Percentiles rank a stretch among this genome's conserved stretches.
Conservation (phyloP, 2,797 vertebrate species). For the Argyrosomus regius region DNA sequence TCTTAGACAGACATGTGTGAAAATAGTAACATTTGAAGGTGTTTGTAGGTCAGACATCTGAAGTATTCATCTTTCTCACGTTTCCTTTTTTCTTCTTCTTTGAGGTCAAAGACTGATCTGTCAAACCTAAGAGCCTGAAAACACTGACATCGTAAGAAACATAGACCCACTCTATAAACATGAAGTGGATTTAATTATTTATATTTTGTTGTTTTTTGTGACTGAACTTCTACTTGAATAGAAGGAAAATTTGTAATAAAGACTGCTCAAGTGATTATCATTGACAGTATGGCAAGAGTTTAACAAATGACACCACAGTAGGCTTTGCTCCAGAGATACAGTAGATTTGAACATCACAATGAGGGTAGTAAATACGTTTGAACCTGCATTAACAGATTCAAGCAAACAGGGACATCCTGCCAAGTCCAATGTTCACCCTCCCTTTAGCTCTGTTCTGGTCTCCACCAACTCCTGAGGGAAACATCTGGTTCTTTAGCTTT, state of each 20-base stretch:
- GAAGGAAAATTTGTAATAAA: neutral
- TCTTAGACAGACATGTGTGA: neutral
- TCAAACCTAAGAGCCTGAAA: constrained; percentile 22
- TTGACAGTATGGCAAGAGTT: neutral
- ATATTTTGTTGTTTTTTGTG: neutral
- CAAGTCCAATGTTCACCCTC: neutral
- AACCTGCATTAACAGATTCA: neutral
- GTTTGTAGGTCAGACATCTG: constrained; percentile 23
- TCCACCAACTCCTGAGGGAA: neutral
- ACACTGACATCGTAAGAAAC: constrained; percentile 5
- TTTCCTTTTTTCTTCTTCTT: neutral
- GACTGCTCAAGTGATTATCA: neutral
- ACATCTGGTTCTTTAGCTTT: neutral
- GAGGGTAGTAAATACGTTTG: neutral
- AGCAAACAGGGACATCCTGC: too few relatives aligned
- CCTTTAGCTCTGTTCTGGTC: neutral
- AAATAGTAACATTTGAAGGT: neutral
- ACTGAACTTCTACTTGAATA: neutral
- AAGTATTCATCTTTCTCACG: neutral
- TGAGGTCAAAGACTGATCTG: constrained; percentile 23
- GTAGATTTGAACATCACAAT: neutral
- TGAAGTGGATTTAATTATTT: neutral
- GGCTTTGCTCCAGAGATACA: neutral
- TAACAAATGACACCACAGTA: neutral
- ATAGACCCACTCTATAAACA: neutral